A percentile compares a stretch with the other conserved stretches of the same genome.
Evolutionary conservation across 2,797 vertebrate genomes (phyloP).

Genomic region (Parauchenoglanis ngamensis): DNA sequence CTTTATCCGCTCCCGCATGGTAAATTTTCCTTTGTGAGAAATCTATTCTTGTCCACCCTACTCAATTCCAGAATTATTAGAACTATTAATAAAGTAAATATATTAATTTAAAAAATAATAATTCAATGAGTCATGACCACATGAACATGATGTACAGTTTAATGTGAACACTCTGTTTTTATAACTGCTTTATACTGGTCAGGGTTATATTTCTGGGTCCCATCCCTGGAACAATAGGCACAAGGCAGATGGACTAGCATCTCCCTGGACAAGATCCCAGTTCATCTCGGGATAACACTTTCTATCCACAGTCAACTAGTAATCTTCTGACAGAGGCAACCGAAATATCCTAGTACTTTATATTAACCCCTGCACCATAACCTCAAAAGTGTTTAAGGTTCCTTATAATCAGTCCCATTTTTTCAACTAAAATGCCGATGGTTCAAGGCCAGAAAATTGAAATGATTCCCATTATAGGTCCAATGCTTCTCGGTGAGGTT

Average conservation of each 20-base stretch:
- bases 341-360: background rate
- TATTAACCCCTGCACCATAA: background rate
- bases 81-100: background rate
- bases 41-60: background rate
- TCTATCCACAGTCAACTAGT: background rate
- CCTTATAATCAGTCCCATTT: background rate
- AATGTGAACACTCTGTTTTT: background rate
- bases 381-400: background rate
- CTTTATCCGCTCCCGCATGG: background rate
- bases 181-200: background rate
- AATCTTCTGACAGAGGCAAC: background rate
- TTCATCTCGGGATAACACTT: background rate
- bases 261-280: background rate
- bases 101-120: background rate
- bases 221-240: background rate
- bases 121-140: background rate
- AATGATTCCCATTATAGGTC: background rate
- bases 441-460: background rate
- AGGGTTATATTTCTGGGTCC: background rate
- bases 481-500: background rate
- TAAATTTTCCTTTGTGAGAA: no score
- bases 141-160: no score
- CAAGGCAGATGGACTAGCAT: constrained; percentile 12
- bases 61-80: background rate
- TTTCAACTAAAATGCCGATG: background rate